Evolutionary conservation across 1,140 invertebrate genomes (phyloP), one percentile per base, ranked within the genome.

Genomic region (Sycophila sp.): DNA sequence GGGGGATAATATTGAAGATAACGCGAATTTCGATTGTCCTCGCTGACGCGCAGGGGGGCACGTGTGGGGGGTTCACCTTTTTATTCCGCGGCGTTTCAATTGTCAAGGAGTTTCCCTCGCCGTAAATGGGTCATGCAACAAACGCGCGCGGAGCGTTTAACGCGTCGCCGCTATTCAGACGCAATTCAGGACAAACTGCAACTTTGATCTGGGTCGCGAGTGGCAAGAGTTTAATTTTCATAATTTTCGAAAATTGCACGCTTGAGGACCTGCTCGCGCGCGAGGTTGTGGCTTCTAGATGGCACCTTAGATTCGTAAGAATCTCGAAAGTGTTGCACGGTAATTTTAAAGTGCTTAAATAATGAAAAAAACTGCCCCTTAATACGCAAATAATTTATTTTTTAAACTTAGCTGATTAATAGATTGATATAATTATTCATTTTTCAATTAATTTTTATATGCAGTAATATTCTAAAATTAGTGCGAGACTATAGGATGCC

Each of bases 151-250:
- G 26, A n/a, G 49, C 40, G 19, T 67, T 67, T 53, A 69, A 53
- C 49, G 49, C 68, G 38, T 28, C 49, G n/a, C 17, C 55, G 32
- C 55, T 68, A 68, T 49, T 68, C 30, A 59, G 19, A 47, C 15
- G 11, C 30, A 62, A 69, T 69, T 69, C 58, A 69, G 58, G 45
- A 62, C 53, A 55, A 69, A 62, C 34, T 62, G 15, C 28, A 63
- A 59, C 11, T 69, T 69, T 55, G 6, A 69, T 55, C 47, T 69
- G 30, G 47, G 40, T 55, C 36, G 24, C 13, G 11, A 5, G 30
- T 17, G 36, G 15, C 22, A 32, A 1, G 32, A 32, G 22, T 63
- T 53, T 40, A 62, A 36, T 51, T 69, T 69, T 68, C 36, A 51
- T 69, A 56, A 71, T 70, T 66, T 22, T 62, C 11, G 6, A 40